A percentile compares a stretch with the other conserved stretches of the same genome.
Conservation (phyloP, 1,140 invertebrate species). For the Heterodera carotae region DNA sequence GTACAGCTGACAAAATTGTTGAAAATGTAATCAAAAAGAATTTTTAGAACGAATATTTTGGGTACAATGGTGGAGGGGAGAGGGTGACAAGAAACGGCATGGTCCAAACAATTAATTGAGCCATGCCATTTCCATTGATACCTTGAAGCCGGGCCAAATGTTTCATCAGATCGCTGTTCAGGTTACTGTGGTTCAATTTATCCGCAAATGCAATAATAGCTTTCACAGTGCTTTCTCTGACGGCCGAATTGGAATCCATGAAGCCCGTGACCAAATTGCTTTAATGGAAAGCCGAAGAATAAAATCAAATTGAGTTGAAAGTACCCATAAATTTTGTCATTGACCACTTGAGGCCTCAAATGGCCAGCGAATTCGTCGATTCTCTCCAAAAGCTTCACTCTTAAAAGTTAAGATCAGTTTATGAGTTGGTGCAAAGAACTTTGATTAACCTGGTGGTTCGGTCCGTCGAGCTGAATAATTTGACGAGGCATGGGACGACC, state of each 20-base stretch:
- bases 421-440: not conserved
- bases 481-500: slow-evolving; percentile 94
- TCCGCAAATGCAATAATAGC: slow-evolving; percentile 88
- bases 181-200: slow-evolving; percentile 94
- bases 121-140: slow-evolving; percentile 64
- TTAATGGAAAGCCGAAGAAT: slow-evolving; percentile 9
- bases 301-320: slow-evolving; percentile 13
- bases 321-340: slow-evolving; percentile 64
- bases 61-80: no score
- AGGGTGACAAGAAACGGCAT: not conserved
- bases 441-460: slow-evolving; percentile 80
- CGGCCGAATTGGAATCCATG: slow-evolving; percentile 90
- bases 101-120: slow-evolving; percentile 74
- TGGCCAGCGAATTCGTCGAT: slow-evolving; percentile 66
- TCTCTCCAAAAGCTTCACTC: slow-evolving; percentile 85
- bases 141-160: slow-evolving; percentile 92
- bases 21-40: slow-evolving; percentile 23
- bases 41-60: no score
- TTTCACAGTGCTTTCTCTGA: slow-evolving; percentile 95
- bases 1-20: no score
- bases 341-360: slow-evolving; percentile 58
- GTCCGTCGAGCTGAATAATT: slow-evolving; percentile 91
- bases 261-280: slow-evolving; percentile 78
- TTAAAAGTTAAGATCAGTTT: slow-evolving; percentile 8
- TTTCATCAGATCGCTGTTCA: slow-evolving; percentile 91